Percentiles rank a stretch among this genome's conserved stretches.
Evolutionary conservation across 2,797 vertebrate genomes (phyloP).

Genomic region (Myripristis jacobus): DNA sequence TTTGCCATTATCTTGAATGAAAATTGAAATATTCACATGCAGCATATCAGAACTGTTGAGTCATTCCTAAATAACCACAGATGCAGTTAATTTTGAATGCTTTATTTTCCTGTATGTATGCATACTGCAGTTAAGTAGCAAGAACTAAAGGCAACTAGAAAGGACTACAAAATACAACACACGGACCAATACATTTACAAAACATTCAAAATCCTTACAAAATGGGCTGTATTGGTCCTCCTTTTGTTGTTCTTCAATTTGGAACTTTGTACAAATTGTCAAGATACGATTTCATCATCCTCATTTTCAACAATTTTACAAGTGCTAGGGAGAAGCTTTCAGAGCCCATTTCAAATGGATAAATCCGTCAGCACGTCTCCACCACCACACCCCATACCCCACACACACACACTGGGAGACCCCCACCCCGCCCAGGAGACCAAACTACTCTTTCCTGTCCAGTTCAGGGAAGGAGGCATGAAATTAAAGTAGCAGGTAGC

Average conservation of each 20-base stretch:
- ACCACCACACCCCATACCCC: slow-evolving; percentile 60
- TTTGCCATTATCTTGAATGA: too few relatives aligned
- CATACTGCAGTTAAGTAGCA: slow-evolving; percentile 95
- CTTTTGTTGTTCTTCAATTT: slow-evolving; percentile 91
- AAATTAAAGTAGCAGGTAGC: slow-evolving; percentile 72
- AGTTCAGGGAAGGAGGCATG: slow-evolving; percentile 67
- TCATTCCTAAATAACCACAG: slow-evolving; percentile 57
- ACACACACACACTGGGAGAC: slow-evolving; percentile 49
- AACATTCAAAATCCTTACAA: slow-evolving; percentile 99
- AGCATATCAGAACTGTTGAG: background rate
- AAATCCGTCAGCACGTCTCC: slow-evolving; percentile 73
- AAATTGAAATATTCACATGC: too few relatives aligned
- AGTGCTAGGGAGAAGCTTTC: slow-evolving; percentile 85
- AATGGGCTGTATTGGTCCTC: slow-evolving; percentile 97
- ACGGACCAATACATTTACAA: slow-evolving; percentile 98
- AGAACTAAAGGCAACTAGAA: slow-evolving; percentile 96
- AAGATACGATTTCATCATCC: slow-evolving; percentile 82
- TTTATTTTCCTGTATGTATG: slow-evolving; percentile 95
- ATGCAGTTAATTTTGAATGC: slow-evolving; percentile 92
- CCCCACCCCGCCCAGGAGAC: slow-evolving; percentile 61
- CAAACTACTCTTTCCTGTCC: slow-evolving; percentile 70
- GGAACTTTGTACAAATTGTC: slow-evolving; percentile 90
- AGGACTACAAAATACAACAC: slow-evolving; percentile 98
- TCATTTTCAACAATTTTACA: slow-evolving; percentile 89
- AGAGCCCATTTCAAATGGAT: slow-evolving; percentile 77